phyloP scores from a whole-genome alignment of 2,888 invertebrate genomes.

The Cerceris rybyensis region DNA sequence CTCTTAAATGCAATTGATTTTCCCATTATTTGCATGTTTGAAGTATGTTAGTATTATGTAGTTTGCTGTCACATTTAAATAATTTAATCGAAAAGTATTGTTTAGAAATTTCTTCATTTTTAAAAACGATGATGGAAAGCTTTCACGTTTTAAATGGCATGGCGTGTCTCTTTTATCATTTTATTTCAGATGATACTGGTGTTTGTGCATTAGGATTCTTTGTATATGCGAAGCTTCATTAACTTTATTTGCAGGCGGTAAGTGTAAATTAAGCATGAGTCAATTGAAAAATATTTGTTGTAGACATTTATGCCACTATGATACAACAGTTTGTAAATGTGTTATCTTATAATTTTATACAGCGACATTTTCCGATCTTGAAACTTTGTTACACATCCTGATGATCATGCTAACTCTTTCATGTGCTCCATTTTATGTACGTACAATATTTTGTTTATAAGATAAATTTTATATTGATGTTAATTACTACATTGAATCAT shows the following conservation, averaged over 20 bases:
- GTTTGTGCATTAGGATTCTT: slow-evolving; percentile 69
- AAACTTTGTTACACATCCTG: background rate
- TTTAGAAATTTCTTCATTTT: slow-evolving; percentile 7
- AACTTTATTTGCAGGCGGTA: slow-evolving; percentile 74
- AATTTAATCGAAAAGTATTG: slow-evolving; percentile 16
- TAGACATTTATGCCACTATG: slow-evolving; percentile 10
- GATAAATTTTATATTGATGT: too few species aligned
- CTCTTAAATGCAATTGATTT: background rate
- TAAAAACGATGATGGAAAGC: slow-evolving; percentile 29
- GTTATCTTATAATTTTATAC: slow-evolving; percentile 1
- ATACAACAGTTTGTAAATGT: slow-evolving; percentile 8
- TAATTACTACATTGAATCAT: too few species aligned
- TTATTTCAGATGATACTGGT: slow-evolving; percentile 71
- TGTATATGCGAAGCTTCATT: slow-evolving; percentile 69
- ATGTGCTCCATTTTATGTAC: too few species aligned
- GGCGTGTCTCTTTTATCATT: slow-evolving; percentile 68
- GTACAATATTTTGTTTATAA: too few species aligned
- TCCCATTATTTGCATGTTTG: slow-evolving; percentile 38
- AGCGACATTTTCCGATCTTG: background rate
- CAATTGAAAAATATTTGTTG: slow-evolving; percentile 26
- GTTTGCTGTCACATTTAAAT: background rate
- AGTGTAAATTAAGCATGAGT: slow-evolving; percentile 59
- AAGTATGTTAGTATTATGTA: slow-evolving; percentile 11
- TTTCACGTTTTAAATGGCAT: slow-evolving; percentile 64
- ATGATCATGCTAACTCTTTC: too few species aligned